phyloP scores from a whole-genome alignment of 2,888 invertebrate species.

The Leptopilina drosophilae region DNA sequence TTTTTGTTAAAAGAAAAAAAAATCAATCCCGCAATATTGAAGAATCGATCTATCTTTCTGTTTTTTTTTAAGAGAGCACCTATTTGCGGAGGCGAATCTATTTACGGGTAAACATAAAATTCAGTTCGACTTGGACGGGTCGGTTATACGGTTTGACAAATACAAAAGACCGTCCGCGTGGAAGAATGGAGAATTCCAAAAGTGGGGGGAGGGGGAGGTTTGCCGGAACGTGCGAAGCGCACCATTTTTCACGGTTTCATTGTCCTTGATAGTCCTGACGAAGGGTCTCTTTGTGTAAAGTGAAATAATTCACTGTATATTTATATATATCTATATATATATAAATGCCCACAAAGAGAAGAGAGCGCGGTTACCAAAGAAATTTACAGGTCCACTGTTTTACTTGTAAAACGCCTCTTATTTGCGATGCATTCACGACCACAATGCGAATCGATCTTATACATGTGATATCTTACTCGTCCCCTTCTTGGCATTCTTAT shows the following conservation, averaged over 20 bases:
- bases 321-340: no score
- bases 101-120: conserved; percentile 53
- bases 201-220: conserved; percentile 48
- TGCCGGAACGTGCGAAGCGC: conserved; percentile 54
- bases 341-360: no score
- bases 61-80: not conserved
- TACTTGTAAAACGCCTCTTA: conserved; percentile 29
- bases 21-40: conserved; percentile 1
- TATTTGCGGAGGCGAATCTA: conserved; percentile 49
- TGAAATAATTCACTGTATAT: conserved; percentile 54
- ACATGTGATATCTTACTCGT: conserved; percentile 23
- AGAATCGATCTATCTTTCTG: conserved; percentile 21
- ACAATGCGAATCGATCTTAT: conserved; percentile 27
- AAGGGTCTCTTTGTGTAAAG: conserved; percentile 60
- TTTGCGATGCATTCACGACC: conserved; percentile 16
- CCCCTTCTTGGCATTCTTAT: conserved; percentile 1
- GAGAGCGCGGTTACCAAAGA: conserved; percentile 14
- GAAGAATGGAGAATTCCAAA: conserved; percentile 57
- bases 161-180: conserved; percentile 57
- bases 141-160: conserved; percentile 56
- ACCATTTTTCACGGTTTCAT: conserved; percentile 66
- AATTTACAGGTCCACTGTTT: conserved; percentile 37
- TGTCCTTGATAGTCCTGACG: conserved; percentile 62
- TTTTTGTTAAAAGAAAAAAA: not conserved
- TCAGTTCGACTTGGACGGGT: conserved; percentile 35